Evolutionary conservation across 2,797 vertebrate genomes (phyloP), one percentile per base, ranked within the genome.

Genomic region (Mareca penelope): DNA sequence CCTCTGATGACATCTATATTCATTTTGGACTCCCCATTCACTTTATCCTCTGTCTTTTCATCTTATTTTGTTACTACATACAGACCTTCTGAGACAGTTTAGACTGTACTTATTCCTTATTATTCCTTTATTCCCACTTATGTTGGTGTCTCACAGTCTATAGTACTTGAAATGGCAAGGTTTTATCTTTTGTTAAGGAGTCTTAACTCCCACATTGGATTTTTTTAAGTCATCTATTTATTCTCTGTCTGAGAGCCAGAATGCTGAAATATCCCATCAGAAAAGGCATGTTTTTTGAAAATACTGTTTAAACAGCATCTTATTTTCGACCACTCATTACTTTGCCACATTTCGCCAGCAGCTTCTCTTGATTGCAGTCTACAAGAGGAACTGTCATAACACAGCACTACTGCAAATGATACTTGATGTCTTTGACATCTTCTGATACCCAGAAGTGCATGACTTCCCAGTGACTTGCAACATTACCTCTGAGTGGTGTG

Each of bases 391-490:
- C 67, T 53, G 31, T 6, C 13, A 2, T 15, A 88, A 61, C 37
- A 63, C 18, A 68, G 50, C 55, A 72, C 0, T 57, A 33, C 21
- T 48, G 61, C 24, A 81, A 59, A 63, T 0, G 1, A 1, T 44
- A 26, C 24, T 33, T 33, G 9, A 14, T 2, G 12, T 24, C 23
- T 46, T 1, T 0, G 1, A 29, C 16, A 67, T 22, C 29, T 73
- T 29, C 4, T 3, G 56, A 50, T 40, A 9, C 31, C 31, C 44
- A 68, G 44, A 83, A 37, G 12, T 15, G 12, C 9, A 8, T 17
- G 52, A 85, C 53, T 33, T 77, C 28, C 28, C 2, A 1, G 13
- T 15, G n/a, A 26, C 18, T 68, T 0, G 3, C 57, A 42, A 28
- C 15, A 33, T 2, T 12, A 52, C 5, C 52, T 52, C 17, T 1